Base-by-base conservation (phyloP, 2,888 invertebrate genomes). In the Drosophila suboccidentalis region DNA sequence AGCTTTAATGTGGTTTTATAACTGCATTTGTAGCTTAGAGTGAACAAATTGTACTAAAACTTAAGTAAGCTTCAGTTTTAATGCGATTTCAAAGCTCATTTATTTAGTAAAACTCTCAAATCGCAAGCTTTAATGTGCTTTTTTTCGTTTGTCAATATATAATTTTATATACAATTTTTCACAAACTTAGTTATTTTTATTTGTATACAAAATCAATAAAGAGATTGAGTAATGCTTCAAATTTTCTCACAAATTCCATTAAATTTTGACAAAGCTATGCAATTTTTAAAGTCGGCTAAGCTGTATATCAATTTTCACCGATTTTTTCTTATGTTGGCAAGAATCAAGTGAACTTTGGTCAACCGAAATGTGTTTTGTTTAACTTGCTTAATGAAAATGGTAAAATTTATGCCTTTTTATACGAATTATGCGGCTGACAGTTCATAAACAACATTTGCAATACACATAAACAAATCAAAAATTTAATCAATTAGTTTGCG, bases 401-500 rank as follows among this genome's bases (percentile, higher is more conserved):
- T 41, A 46, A 55, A 76, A 77, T 77, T 77, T 68, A 77, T 57
- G 53, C 51, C 60, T 70, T 77, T 58, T 61, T 26, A 59, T 63
- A 19, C 41, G 36, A 50, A 39, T 47, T 65, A 55, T 62, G 10
- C 17, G 47, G 5, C 63, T 78, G 77, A 77, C 77, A 77, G 73
- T 32, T 44, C 57, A 61, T 77, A 77, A 77, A 77, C 77, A 77
- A 47, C 54, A 70, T 75, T 71, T 53, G 32, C 50, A 38, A 46
- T 46, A 19, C 58, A 19, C 58, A 60, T 77, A 77, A 77, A 77
- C 77, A 77, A 78, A 78, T 66, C 57, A 70, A 61, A 69, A 76
- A n/a, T 66, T 74, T 78, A 71, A 74, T 74, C 78, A 78, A 77
- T 77, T 74, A 74, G 66, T 59, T 59, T 74, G 41, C 39, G 62